Conservation (phyloP, 2,113 vertebrate genomes). For the Gadus macrocephalus region DNA sequence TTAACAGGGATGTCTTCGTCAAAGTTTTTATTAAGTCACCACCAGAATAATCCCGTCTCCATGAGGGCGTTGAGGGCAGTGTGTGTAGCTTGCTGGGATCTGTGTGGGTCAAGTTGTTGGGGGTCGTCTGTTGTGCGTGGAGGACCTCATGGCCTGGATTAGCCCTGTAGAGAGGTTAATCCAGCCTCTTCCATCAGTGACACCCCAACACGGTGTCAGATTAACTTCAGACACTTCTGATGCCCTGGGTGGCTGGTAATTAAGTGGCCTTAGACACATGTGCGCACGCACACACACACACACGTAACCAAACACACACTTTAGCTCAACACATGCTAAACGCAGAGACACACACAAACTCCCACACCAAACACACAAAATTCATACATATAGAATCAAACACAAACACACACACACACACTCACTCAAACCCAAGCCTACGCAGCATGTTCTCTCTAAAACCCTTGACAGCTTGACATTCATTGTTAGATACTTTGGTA, state of each 20-base stretch:
- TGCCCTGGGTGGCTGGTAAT: constrained; percentile 64
- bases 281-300: constrained; percentile 23
- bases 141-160: constrained; percentile 31
- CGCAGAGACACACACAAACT: neutral
- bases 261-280: constrained; percentile 51
- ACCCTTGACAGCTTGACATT: constrained; percentile 65
- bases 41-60: too few relatives aligned
- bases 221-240: constrained; percentile 52
- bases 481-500: constrained; percentile 51
- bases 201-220: constrained; percentile 60
- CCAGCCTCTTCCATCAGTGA: constrained; percentile 35
- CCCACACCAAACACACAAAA: neutral
- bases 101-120: neutral
- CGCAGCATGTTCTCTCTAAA: constrained; percentile 48
- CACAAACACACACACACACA: constrained; percentile 17
- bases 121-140: constrained; percentile 22
- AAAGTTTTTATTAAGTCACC: too few relatives aligned
- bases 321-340: too few relatives aligned
- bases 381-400: neutral
- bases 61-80: too few relatives aligned
- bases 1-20: too few relatives aligned
- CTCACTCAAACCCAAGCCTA: constrained; percentile 19
- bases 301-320: constrained; percentile 8
- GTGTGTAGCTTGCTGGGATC: too few relatives aligned
- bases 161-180: constrained; percentile 54